Percentiles rank a stretch among this genome's conserved stretches.
Evolutionary conservation across 2,888 invertebrate species (phyloP).

Genomic region (Exephanes ischioxanthus): DNA sequence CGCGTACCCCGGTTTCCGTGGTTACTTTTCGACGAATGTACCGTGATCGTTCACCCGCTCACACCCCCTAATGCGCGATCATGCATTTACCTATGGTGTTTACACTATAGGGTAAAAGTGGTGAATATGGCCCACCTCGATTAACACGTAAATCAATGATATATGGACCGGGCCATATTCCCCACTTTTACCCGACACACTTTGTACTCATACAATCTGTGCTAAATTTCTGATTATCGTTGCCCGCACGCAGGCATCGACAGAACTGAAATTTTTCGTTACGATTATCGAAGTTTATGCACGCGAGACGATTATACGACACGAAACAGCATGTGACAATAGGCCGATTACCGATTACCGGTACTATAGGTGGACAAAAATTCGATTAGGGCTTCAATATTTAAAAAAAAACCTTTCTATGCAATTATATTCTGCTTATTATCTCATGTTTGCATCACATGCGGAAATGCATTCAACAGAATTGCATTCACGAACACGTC

Average conservation of each 20-base stretch:
- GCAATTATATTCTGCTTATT: too few species aligned
- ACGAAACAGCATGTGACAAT: not conserved
- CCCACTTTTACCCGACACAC: not conserved
- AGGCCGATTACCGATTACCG: not conserved
- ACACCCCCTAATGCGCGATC: not conserved
- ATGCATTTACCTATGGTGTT: not conserved
- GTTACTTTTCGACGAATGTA: conserved; percentile 1
- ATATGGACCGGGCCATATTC: too few species aligned
- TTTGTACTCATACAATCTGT: not conserved
- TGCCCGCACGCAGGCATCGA: not conserved
- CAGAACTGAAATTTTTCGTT: not conserved
- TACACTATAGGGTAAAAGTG: not conserved
- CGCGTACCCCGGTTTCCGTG: not conserved
- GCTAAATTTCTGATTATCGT: not conserved
- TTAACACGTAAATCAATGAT: too few species aligned
- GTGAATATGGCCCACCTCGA: too few species aligned
- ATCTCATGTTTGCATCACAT: too few species aligned
- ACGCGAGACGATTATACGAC: not conserved
- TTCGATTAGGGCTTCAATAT: not conserved
- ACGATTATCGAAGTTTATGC: not conserved
- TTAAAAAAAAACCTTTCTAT: too few species aligned
- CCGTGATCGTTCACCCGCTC: not conserved
- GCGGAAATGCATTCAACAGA: not conserved
- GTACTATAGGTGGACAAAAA: not conserved
- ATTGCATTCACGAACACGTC: not conserved